A percentile compares a stretch with the other conserved stretches of the same genome.
Evolutionary conservation across 2,888 invertebrate genomes (phyloP).

Genomic region (Andrena dorsata): DNA sequence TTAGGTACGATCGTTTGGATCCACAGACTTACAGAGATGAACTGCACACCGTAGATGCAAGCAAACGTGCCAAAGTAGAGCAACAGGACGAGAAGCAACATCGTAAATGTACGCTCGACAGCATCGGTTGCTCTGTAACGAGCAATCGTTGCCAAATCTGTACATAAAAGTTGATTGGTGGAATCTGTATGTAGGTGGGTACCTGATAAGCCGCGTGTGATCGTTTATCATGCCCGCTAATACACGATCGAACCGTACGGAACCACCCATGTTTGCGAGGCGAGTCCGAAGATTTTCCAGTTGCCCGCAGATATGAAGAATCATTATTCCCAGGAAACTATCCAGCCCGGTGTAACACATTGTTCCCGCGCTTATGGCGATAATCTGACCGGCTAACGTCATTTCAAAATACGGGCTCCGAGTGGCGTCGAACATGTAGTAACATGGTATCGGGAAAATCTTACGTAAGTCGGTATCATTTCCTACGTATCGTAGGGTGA

Average conservation of each 20-base stretch:
- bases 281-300: constrained; percentile 44
- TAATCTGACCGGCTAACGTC: neutral
- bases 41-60: constrained; percentile 29
- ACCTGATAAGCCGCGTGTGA: constrained; percentile 52
- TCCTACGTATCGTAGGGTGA: constrained; percentile 21
- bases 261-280: neutral
- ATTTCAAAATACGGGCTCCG: constrained; percentile 44
- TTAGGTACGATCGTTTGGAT: neutral
- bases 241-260: neutral
- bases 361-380: neutral
- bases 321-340: constrained; percentile 29
- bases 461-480: constrained; percentile 23
- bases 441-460: constrained; percentile 18
- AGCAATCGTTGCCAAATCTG: neutral
- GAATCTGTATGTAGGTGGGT: neutral
- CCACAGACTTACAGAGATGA: constrained; percentile 42
- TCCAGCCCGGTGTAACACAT: constrained; percentile 22
- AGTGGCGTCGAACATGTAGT: constrained; percentile 18
- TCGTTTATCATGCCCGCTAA: constrained; percentile 12
- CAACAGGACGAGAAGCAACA: constrained; percentile 38
- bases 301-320: constrained; percentile 46
- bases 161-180: neutral
- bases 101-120: constrained; percentile 32
- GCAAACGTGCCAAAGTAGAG: constrained; percentile 29
- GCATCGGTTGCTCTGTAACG: constrained; percentile 26